Base-by-base conservation (phyloP, 2,113 vertebrate genomes). In the Seriola quinqueradiata region DNA sequence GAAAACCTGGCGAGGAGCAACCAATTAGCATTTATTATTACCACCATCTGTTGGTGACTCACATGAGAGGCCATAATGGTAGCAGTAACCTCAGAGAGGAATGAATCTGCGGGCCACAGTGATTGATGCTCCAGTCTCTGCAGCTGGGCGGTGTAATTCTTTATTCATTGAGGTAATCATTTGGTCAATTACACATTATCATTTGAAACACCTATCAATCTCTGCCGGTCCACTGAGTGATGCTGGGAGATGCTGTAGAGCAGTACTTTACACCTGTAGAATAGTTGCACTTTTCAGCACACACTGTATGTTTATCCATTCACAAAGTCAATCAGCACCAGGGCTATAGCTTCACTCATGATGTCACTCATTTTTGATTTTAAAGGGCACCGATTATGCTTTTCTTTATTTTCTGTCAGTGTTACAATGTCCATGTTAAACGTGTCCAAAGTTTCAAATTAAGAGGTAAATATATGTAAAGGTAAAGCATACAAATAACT, bases 21-120 rank as follows among this genome's bases (percentile, higher is more conserved):
- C 42, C 11, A 58, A 63, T 83, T 61, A 73, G 68, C 74, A 81
- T 86, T 77, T 34, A 84, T 87, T 70, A 83, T 79, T 68, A 83
- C 63, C 63, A 84, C 78, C 76, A 84, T 90, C 82, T 91, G 81
- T 86, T 58, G 68, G 84, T 83, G 82, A 89, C 79, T 89, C 89
- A 89, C 46, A 64, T 12, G 11, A 70, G 55, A 71, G 68, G 74
- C 77, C 36, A 38, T 73, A 63, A 83, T 10, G 17, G 50, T 75
- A 66, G 52, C 64, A 72, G 44, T 75, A 79, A 85, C 77, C 77
- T 87, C 77, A 79, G 70, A 77, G 63, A 34, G 50, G 59, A 52
- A 21, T 11, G 38, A 66, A 44, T 67, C 77, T 63, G 42, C 48
- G 42, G 46, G 77, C 52, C 55, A 8, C 57, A 69, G 32, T 86